These are phyloP conservation scores for Chydorus sphaericus DNA, from an alignment of 2,888 invertebrate species.

Conservation along the genomic window DNA sequence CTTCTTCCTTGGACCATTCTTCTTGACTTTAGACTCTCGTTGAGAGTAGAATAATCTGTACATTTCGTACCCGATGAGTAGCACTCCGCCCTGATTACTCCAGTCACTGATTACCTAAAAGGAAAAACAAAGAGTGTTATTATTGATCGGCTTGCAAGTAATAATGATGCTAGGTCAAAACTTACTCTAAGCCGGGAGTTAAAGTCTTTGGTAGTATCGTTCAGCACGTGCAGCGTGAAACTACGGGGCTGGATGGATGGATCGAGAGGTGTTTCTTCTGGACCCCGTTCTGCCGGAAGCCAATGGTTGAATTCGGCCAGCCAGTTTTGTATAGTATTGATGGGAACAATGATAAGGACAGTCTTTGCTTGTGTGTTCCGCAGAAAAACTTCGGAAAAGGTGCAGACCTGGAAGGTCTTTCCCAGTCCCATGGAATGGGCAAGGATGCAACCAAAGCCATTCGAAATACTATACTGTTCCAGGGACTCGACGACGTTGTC, in stretches of 20 bases:
- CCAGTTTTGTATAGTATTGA: conserved; percentile 98
- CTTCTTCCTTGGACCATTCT: conserved; percentile 44
- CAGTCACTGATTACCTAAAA: conserved; percentile 46
- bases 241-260: conserved; percentile 48
- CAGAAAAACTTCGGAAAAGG: conserved; percentile 91
- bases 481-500: conserved; percentile 94
- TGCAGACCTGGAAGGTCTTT: conserved; percentile 72
- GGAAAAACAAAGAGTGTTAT: conserved; percentile 14
- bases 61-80: conserved; percentile 93
- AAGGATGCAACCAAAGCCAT: conserved; percentile 91
- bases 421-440: conserved; percentile 99
- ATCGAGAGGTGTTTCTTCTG: conserved; percentile 18
- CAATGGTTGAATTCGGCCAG: conserved; percentile 94
- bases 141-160: not conserved
- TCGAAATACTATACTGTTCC: conserved; percentile 65
- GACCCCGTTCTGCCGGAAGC: conserved; percentile 54
- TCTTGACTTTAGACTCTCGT: conserved; percentile 37
- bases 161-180: conserved; percentile 1
- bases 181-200: conserved; percentile 68
- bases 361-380: conserved; percentile 74
- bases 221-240: conserved; percentile 77
- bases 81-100: conserved; percentile 75
- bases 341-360: conserved; percentile 92
- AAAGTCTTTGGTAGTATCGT: conserved; percentile 85
- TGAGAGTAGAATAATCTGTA: conserved; percentile 63